Percentiles rank a stretch among this genome's conserved stretches.
These are phyloP conservation scores for Eupithecia abbreviata DNA, from an alignment of 2,888 invertebrate species.

Conservation along the genomic window DNA sequence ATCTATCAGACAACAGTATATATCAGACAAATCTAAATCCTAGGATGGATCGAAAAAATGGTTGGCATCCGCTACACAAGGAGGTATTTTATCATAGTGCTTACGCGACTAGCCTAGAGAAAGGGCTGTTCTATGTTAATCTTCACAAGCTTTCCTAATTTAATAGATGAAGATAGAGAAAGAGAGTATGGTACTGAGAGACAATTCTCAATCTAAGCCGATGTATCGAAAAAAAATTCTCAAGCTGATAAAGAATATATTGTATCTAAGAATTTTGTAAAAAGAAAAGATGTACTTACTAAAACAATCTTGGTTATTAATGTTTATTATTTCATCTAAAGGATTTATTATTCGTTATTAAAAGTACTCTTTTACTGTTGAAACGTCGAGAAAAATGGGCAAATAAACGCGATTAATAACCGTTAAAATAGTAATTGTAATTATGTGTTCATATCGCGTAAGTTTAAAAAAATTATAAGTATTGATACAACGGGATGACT, in stretches of 20 bases:
- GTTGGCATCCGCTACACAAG: too few species aligned
- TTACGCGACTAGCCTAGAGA: neutral
- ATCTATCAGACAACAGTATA: too few species aligned
- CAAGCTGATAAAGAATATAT: neutral
- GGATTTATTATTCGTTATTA: neutral
- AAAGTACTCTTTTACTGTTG: neutral
- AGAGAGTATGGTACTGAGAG: neutral
- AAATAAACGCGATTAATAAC: too few species aligned
- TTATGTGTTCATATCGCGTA: too few species aligned
- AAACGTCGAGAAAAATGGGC: too few species aligned
- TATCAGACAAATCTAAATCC: too few species aligned
- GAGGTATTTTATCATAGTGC: too few species aligned
- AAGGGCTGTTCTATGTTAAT: neutral
- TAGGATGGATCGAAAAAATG: too few species aligned
- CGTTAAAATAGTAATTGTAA: too few species aligned
- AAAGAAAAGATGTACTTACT: neutral
- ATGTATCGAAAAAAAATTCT: neutral
- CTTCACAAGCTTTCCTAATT: neutral
- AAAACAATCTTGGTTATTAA: neutral
- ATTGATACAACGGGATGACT: too few species aligned
- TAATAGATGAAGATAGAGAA: neutral
- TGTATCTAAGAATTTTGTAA: neutral
- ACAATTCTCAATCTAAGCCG: neutral
- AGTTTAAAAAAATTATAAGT: too few species aligned
- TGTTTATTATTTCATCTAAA: neutral